Percentiles rank a stretch among this genome's conserved stretches.
phyloP scores from a whole-genome alignment of 2,888 invertebrate genomes.

The Pelosia muscerda region DNA sequence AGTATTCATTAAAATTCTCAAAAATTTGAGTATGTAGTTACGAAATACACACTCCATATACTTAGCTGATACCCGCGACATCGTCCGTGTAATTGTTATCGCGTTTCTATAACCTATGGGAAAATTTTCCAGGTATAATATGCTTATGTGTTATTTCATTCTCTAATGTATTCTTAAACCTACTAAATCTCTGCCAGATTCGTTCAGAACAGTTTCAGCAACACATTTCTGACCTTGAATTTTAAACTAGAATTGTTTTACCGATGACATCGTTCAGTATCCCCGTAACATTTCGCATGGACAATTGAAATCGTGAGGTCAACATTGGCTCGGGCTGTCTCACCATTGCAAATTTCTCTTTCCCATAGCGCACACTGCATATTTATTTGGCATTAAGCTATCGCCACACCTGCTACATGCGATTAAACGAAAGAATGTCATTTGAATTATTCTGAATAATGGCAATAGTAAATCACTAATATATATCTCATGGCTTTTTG shows the following conservation, averaged over 20 bases:
- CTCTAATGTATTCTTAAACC: too few species aligned
- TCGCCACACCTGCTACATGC: slow-evolving; percentile 63
- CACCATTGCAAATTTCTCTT: slow-evolving; percentile 82
- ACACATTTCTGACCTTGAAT: slow-evolving; percentile 83
- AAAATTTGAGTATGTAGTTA: too few species aligned
- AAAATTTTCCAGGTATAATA: too few species aligned
- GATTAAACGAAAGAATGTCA: slow-evolving; percentile 57
- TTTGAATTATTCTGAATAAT: slow-evolving; percentile 46
- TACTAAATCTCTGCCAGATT: too few species aligned
- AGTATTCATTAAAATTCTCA: neutral
- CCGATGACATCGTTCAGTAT: slow-evolving; percentile 84
- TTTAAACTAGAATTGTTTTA: slow-evolving; percentile 79
- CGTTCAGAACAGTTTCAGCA: slow-evolving; percentile 70
- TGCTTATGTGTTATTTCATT: too few species aligned
- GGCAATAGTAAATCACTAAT: slow-evolving; percentile 24
- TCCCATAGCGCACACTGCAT: slow-evolving; percentile 79
- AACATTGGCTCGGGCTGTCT: slow-evolving; percentile 79
- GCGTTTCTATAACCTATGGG: too few species aligned
- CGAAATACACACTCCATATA: slow-evolving; percentile 39
- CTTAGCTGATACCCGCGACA: too few species aligned
- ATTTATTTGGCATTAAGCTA: slow-evolving; percentile 72
- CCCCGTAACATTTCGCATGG: slow-evolving; percentile 83
- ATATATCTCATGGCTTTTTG: too few species aligned
- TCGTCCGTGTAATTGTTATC: too few species aligned
- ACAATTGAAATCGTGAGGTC: slow-evolving; percentile 87